phyloP scores from a whole-genome alignment of 2,888 invertebrate species.

The Mongoloraphidia duomilia region DNA sequence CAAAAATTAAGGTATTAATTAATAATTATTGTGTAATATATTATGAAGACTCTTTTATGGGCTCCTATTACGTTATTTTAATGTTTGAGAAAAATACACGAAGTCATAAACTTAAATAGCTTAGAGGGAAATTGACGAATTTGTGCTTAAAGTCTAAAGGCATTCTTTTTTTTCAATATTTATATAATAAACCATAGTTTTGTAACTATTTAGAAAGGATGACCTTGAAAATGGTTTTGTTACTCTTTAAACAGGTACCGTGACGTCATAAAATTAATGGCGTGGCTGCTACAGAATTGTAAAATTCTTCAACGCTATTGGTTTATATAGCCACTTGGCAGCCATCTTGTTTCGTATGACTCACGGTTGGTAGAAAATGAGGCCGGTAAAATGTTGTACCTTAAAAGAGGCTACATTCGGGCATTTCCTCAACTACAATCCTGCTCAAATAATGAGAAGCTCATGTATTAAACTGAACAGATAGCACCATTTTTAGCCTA shows the following conservation, averaged over 20 bases:
- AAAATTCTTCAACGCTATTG: slow-evolving; percentile 27
- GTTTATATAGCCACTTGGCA: slow-evolving; percentile 29
- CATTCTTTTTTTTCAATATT: neutral
- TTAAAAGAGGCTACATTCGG: slow-evolving; percentile 43
- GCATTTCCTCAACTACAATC: slow-evolving; percentile 30
- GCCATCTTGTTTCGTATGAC: slow-evolving; percentile 52
- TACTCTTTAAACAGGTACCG: slow-evolving; percentile 26
- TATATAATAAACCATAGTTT: neutral
- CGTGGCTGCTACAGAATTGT: slow-evolving; percentile 27
- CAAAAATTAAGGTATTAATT: too few species aligned
- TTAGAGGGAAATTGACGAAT: too few species aligned
- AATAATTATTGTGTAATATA: too few species aligned
- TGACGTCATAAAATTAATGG: slow-evolving; percentile 30
- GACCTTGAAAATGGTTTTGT: slow-evolving; percentile 30
- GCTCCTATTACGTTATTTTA: too few species aligned
- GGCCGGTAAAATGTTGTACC: slow-evolving; percentile 39
- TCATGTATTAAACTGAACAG: too few species aligned
- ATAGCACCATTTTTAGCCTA: too few species aligned
- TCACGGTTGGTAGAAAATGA: slow-evolving; percentile 48
- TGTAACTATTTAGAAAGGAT: slow-evolving; percentile 14
- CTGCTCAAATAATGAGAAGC: neutral
- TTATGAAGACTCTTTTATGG: too few species aligned
- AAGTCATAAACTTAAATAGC: too few species aligned
- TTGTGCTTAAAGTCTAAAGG: neutral
- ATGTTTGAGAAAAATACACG: too few species aligned